Base-by-base conservation (phyloP, 1,140 invertebrate species). In the Scaptomyza hsui region DNA sequence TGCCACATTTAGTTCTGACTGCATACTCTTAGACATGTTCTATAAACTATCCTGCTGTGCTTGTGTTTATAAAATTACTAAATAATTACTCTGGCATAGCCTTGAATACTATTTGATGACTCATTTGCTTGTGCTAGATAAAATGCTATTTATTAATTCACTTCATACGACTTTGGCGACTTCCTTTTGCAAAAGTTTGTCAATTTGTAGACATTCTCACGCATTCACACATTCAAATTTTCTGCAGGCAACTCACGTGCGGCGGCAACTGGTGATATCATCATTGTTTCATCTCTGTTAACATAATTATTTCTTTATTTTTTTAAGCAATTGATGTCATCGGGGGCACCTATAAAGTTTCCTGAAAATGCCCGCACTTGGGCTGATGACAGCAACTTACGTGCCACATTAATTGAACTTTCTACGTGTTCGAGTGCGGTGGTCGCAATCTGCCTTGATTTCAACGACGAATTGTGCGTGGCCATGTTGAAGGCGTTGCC, bases 391-490 rank as follows among this genome's bases (percentile, higher is more conserved):
- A 80, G 71, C 78, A 72, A 78, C 78, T 86, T 88, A 74, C 82
- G 82, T 86, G 82, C 78, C 77, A 59, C 71, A 78, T 88, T 78
- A 88, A 88, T 88, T 88, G 82, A 81, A 89, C 82, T 88, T 88
- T 88, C 82, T 88, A 88, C 82, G 82, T 88, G 82, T 82, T 81
- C 57, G 61, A 89, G 82, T 88, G 75, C 74, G 42, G 48, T 48
- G 41, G 35, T 56, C 44, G 52, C 29, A 56, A 49, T 16, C 29
- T 47, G 19, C 51, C 49, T 57, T 48, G 45, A 60, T 47, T 71
- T 45, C 3, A 52, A 16, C 16, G 32, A 62, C 75, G 59, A 75
- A 75, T 72, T 62, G 72, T 69, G 76, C 73, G 70, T 76, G 68
- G 69, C 67, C 64, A 75, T 65, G 74, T 65, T 75, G 60, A 71